Evolutionary conservation across 2,113 vertebrate genomes (phyloP), one percentile per base, ranked within the genome.

Genomic region (Excalfactoria chinensis): DNA sequence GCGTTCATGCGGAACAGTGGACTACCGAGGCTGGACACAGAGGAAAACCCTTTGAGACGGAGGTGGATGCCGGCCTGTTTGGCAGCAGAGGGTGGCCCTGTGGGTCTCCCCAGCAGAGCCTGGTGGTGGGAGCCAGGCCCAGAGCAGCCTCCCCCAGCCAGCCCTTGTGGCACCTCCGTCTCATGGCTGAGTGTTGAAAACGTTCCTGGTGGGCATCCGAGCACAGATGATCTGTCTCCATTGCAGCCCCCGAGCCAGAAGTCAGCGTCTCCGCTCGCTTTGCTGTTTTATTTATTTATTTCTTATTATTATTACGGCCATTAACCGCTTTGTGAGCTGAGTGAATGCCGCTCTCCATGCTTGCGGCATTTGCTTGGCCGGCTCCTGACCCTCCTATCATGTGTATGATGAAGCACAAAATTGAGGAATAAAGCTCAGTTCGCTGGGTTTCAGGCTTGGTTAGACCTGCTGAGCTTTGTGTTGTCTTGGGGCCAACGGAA

Each of bases 311-410:
- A 18, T 35, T 5, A 34, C 22, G 53, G 37, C 30, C 63, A 49
- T 53, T 59, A 43, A 44, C 18, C 6, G 3, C 26, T 67, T 56
- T 1, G 7, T 70, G 48, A 64, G 18, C 30, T 14, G 37, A 34
- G 3, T 22, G 59, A 63, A 48, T 0, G 0, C 49, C 20, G 17
- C 15, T 73, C 0, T 1, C 20, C 4, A 30, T 0, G 1, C 70
- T 43, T 55, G 60, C 77, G 81, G 41, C n/a, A 22, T 46, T 78
- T 58, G 37, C 64, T 84, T 64, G 46, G 5, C 71, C 1, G 0
- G 35, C 44, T 71, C 44, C 34, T 84, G 60, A 59, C 67, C 34
- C 30, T 59, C 2, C 0, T 55, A n/a, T 7, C 2, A 0, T 10
- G 69, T 48, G 20, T 14, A 22, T 11, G 34, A 53, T 49, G n/a